Base-by-base conservation (phyloP, 2,797 vertebrate species). In the Bryconaethiops microstoma region DNA sequence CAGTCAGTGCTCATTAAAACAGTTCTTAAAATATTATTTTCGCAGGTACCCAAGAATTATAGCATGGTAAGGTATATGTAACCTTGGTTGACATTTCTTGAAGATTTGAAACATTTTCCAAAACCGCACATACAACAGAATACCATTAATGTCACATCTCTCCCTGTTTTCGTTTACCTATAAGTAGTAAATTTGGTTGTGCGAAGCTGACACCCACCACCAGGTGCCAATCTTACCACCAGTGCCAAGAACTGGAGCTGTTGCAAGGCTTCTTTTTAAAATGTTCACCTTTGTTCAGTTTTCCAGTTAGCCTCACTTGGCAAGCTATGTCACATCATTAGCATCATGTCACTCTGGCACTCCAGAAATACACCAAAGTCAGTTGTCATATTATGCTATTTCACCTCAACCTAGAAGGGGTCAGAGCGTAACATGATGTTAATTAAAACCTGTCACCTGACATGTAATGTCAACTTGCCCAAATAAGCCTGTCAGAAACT, bases 151-250 rank as follows among this genome's bases (percentile, higher is more conserved):
- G 13, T 23, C n/a, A 17, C 17, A 8, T 42, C 17, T 65, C 25
- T 68, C 35, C n/a, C 62, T 74, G 71, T 59, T n/a, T 60, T 10
- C 19, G 13, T 59, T 21, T 68, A 21, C 29, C 39, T 62, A 62
- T 25, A 50, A 45, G 0, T 48, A 55, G 59, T 25, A 13, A 60
- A 60, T 60, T 60, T 60, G 59, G 59, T 60, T 60, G 12, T 8
- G 21, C 21, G 10, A 60, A 9, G 21, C 59, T 25, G n/a, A 60
- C 59, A 60, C 59, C n/a, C 1, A 54, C 52, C 52, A 16, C 52
- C 52, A 23, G 4, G 7, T 25, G 59, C 59, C 59, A 60, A 25
- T 60, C 59, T 60, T 25, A 25, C 59, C 59, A 60, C 21, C 59
- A 25, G 59, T 60, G 59, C 59, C 59, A 60, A 7, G 1, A 10